Percentiles rank a stretch among this genome's conserved stretches.
phyloP scores from a whole-genome alignment of 2,797 vertebrate species.

The Bradypodion ventrale region DNA sequence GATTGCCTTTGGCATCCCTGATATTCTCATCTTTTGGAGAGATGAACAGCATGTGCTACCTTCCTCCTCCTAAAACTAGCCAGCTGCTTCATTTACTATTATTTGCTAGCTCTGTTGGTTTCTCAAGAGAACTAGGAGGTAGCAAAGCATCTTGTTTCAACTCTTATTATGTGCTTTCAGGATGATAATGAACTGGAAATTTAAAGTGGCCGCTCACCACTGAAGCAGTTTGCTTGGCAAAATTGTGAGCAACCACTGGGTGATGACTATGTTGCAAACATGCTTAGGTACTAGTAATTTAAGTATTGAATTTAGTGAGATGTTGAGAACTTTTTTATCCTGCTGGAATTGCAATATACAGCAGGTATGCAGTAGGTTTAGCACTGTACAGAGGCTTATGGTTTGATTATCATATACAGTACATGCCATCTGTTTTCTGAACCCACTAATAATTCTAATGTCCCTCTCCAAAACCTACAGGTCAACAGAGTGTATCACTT shows the following conservation, averaged over 20 bases:
- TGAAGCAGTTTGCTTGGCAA: not conserved
- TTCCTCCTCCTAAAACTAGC: not conserved
- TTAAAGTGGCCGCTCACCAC: not conserved
- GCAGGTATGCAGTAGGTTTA: too few species aligned
- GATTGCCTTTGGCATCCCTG: not conserved
- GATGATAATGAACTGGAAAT: not conserved
- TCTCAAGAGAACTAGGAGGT: not conserved
- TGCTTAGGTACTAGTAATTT: too few species aligned
- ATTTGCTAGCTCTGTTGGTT: not conserved
- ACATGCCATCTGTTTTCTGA: too few species aligned
- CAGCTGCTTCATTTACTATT: not conserved
- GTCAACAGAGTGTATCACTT: too few species aligned
- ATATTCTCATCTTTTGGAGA: not conserved
- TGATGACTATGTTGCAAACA: not conserved
- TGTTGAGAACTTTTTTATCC: too few species aligned
- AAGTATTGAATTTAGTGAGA: too few species aligned
- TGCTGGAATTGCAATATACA: too few species aligned
- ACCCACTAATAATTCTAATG: too few species aligned
- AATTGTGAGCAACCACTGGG: not conserved
- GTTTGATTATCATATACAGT: too few species aligned
- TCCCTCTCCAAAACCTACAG: too few species aligned
- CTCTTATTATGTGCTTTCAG: not conserved
- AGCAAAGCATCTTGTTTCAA: not conserved
- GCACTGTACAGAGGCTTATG: too few species aligned
- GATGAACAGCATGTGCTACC: not conserved